Base-by-base conservation (phyloP, 2,797 vertebrate genomes). In the Rhodeus uyekii region DNA sequence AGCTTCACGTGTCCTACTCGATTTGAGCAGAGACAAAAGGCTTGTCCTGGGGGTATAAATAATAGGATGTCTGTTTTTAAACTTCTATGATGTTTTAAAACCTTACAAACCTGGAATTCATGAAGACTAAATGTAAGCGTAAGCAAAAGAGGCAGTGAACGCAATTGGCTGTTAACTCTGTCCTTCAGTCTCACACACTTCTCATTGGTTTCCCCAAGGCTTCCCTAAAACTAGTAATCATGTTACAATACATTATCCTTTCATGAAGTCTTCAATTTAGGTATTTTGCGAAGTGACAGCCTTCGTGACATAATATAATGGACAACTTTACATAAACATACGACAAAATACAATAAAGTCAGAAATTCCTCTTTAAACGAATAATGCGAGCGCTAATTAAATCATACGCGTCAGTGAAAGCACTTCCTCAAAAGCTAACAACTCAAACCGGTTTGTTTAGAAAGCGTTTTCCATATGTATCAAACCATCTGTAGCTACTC, bases 131-230 rank as follows among this genome's bases (percentile, higher is more conserved):
- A 1, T 19, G 39, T 7, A 32, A n/a, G 4, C 19, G 1, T 32
- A 36, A 13, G n/a, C 44, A n/a, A 39, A 42, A n/a, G n/a, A n/a
- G n/a, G n/a, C 12, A 12, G 60, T 22, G 32, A 53, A 63, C 1
- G 1, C 63, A 78, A 42, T 29, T 32, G 68, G 29, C 22, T 16
- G 27, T 10, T 80, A 46, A 18, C 38, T n/a, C 8, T 32, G 58
- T 24, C 69, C 16, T 34, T 53, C 24, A 74, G 32, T 53, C 14
- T 60, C 63, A 79, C 36, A 60, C 72, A 61, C 50, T 81, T 86
- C 64, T 36, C 75, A 63, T 58, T 29, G 75, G 65, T 73, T 73
- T 42, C 22, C 9, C n/a, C 36, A 68, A 75, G 60, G 67, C 63
- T 65, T 82, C 80, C 80, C 38, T n/a, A 46, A 65, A 80, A 7